Evolutionary conservation across 2,113 vertebrate species (phyloP), one percentile per base, ranked within the genome.

Genomic region (Diglossa brunneiventris): DNA sequence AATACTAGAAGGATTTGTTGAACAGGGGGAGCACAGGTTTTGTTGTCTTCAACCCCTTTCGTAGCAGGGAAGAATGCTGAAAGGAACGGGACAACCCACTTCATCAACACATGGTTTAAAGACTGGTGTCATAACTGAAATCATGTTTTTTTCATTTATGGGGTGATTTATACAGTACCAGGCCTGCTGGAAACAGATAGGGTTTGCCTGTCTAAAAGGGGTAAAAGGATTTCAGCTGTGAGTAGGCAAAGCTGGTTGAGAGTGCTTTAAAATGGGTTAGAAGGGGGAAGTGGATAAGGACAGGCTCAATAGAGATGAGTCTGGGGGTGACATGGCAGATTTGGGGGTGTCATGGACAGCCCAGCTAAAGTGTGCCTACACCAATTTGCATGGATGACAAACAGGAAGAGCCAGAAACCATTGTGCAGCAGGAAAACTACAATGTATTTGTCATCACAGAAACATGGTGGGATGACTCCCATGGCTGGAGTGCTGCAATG

Each of bases 91-190:
- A 73, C 20, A 80, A 27, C 6, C 11, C 10, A 42, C 4, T 7
- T 42, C 5, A 42, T 31, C 9, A 67, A 41, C 8, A 41, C 26
- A 20, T 27, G 31, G 6, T 27, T 42, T 31, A 58, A 72, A 72
- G 22, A 50, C 17, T 27, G 3, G 5, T 27, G 11, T 15, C 7
- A 14, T 39, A 39, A 39, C 24, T 26, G 6, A 53, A 56, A 49
- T 39, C 2, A 55, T 21, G 11, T 3, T 24, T 56, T 56, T 80
- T 64, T 64, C 0, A 0, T 10, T 63, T 47, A 19, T 18, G 14
- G 14, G 8, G 16, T 17, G 17, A 55, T 64, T 64, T 56, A 31
- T 35, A 17, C 1, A 4, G 9, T 26, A 31, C 7, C 14, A 27
- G 11, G 15, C 14, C 17, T 42, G 3, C 5, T 31, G 31, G 21